Conservation (phyloP, 2,888 invertebrate species). For the Erebia aethiops region DNA sequence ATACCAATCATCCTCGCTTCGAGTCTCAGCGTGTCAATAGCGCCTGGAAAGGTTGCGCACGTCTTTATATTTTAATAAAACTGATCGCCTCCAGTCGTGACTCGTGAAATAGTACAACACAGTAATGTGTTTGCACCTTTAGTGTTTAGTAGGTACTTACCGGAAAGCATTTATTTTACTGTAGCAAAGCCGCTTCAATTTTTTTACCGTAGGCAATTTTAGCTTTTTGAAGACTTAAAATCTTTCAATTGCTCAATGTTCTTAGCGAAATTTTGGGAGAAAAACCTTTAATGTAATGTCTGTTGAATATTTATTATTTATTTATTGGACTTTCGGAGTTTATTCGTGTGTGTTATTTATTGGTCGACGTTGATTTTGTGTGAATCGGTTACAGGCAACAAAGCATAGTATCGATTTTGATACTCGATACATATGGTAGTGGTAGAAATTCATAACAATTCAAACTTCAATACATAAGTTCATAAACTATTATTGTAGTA, state of each 20-base stretch:
- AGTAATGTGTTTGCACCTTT: slow-evolving; percentile 2
- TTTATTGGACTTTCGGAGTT: slow-evolving; percentile 42
- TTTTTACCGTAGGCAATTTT: slow-evolving; percentile 50
- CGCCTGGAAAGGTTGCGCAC: no score
- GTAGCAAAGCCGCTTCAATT: slow-evolving; percentile 47
- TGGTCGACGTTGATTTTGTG: slow-evolving; percentile 28
- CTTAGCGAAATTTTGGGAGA: slow-evolving; percentile 43
- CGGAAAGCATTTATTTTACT: slow-evolving; percentile 53
- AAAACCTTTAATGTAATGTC: slow-evolving; percentile 36
- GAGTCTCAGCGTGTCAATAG: no score
- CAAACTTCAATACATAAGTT: neutral
- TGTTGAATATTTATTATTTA: slow-evolving; percentile 41
- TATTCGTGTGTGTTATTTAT: slow-evolving; percentile 36
- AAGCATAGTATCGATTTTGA: neutral
- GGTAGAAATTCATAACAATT: neutral
- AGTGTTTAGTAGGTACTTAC: slow-evolving; percentile 54
- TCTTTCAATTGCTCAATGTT: slow-evolving; percentile 62
- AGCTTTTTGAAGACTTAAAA: slow-evolving; percentile 60
- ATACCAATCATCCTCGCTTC: no score
- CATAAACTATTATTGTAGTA: no score
- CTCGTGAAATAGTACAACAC: no score
- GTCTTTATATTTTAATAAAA: no score
- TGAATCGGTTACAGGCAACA: slow-evolving; percentile 12
- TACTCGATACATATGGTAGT: neutral
- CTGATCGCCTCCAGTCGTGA: no score